These are phyloP conservation scores for Okamejei kenojei DNA, from an alignment of 2,797 vertebrate genomes.

Conservation along the genomic window DNA sequence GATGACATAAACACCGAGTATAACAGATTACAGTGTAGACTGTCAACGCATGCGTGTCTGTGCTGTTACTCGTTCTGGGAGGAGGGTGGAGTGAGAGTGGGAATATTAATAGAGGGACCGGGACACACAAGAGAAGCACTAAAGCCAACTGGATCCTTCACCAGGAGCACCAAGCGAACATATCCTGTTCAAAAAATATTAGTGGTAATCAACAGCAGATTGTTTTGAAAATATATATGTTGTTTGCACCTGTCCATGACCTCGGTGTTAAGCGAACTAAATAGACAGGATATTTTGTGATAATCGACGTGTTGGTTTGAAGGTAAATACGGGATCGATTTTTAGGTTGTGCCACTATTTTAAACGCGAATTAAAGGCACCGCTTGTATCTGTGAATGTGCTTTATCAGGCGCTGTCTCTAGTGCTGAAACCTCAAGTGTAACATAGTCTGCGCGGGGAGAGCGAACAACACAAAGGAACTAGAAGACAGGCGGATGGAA, in stretches of 20 bases:
- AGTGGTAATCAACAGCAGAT: neutral
- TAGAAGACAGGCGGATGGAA: neutral
- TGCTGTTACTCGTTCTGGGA: neutral
- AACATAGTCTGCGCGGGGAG: neutral
- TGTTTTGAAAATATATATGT: neutral
- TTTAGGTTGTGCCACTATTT: neutral
- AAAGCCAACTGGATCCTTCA: neutral
- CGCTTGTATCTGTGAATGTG: too few species aligned
- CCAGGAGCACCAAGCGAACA: too few species aligned
- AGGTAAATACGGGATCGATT: neutral
- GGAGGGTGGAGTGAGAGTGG: slow-evolving; percentile 18
- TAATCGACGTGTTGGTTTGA: neutral
- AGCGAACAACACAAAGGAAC: neutral
- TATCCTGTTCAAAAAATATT: neutral
- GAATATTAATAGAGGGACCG: slow-evolving; percentile 19
- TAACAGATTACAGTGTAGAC: neutral
- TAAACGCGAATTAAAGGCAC: neutral
- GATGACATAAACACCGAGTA: neutral
- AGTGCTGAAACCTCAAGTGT: slow-evolving; percentile 30
- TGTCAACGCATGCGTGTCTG: slow-evolving; percentile 26
- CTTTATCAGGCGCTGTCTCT: neutral
- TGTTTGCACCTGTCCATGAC: neutral
- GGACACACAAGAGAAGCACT: neutral
- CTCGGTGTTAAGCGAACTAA: neutral
- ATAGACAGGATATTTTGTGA: neutral